Conservation (phyloP, 2,888 invertebrate genomes). For the Sphaerophoria rueppellii region DNA sequence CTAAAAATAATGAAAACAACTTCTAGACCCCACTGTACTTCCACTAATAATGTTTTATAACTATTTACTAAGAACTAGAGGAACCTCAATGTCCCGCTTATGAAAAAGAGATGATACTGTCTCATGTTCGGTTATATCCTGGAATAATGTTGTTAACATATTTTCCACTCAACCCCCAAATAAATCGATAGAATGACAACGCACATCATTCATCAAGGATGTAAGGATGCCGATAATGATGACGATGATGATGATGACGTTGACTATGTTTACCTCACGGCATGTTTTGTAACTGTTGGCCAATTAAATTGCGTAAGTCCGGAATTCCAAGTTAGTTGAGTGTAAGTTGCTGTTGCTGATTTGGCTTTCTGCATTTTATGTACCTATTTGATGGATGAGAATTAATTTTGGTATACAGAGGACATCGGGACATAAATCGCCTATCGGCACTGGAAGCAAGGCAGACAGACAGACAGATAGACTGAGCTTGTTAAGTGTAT, state of each 20-base stretch:
- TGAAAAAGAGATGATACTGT: conserved; percentile 14
- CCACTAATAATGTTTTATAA: not conserved
- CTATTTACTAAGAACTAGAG: not conserved
- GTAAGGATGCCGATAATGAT: conserved; percentile 3
- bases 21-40: not conserved
- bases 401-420: not conserved
- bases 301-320: conserved; percentile 52
- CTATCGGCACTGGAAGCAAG: not conserved
- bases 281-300: conserved; percentile 53
- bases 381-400: not conserved
- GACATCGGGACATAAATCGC: not conserved
- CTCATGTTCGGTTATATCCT: not conserved
- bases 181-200: not conserved
- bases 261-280: conserved; percentile 33
- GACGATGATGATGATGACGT: conserved; percentile 8
- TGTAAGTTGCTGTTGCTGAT: not conserved
- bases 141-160: conserved; percentile 21
- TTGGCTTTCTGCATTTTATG: not conserved
- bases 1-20: too few relatives aligned
- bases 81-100: not conserved
- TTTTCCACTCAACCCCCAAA: not conserved
- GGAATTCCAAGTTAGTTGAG: conserved; percentile 6
- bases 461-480: not conserved
- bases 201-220: not conserved
- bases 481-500: too few relatives aligned